phyloP scores from a whole-genome alignment of 2,888 invertebrate genomes.

The Pachymerium ferrugineum region DNA sequence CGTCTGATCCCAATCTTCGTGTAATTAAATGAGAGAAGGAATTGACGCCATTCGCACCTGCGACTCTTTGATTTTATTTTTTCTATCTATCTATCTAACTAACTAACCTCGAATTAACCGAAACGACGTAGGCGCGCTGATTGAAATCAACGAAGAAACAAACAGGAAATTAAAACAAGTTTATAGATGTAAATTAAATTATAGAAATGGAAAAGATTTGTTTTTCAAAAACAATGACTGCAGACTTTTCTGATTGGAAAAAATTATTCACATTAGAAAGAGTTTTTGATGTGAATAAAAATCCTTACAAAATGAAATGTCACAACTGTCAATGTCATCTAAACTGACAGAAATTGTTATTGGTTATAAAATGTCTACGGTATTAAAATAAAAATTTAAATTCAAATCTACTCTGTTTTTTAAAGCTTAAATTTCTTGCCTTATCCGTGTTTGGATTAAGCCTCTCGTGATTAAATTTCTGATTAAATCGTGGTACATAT shows the following conservation, averaged over 20 bases:
- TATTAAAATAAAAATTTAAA: too few species aligned
- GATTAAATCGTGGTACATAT: too few species aligned
- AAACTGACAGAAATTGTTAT: not conserved
- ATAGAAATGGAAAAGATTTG: too few species aligned
- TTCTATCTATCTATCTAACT: not conserved
- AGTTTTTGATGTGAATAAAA: too few species aligned
- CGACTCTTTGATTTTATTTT: not conserved
- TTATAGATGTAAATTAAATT: not conserved
- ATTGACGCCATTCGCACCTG: constrained; percentile 18
- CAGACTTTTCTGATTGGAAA: too few species aligned
- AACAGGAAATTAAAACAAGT: not conserved
- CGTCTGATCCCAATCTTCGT: constrained; percentile 6
- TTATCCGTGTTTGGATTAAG: not conserved
- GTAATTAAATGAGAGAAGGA: constrained; percentile 5
- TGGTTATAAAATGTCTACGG: too few species aligned
- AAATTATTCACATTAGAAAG: too few species aligned
- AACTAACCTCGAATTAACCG: constrained; percentile 21
- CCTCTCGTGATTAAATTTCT: not conserved
- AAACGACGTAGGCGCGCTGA: not conserved
- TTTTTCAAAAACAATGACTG: too few species aligned
- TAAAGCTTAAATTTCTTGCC: not conserved
- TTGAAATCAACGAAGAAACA: constrained; percentile 5
- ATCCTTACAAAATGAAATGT: too few species aligned
- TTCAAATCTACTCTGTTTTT: not conserved
- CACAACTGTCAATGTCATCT: too few species aligned